phyloP scores from a whole-genome alignment of 2,113 vertebrate species.

The Balaeniceps rex region DNA sequence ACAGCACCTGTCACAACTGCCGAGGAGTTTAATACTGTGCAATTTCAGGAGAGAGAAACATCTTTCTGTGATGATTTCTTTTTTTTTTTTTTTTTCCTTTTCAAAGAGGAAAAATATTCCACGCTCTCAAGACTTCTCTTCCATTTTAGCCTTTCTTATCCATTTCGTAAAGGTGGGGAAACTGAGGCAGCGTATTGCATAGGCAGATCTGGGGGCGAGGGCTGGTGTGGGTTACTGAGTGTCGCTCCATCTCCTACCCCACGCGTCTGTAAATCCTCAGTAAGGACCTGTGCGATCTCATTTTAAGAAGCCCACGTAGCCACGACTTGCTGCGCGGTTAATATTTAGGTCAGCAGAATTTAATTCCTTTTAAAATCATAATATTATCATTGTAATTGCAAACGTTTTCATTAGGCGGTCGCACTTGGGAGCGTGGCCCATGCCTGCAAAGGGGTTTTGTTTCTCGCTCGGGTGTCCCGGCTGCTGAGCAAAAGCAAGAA shows the following conservation, averaged over 20 bases:
- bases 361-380: conserved; percentile 33
- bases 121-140: neutral
- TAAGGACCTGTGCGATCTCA: neutral
- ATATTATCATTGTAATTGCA: conserved; percentile 40
- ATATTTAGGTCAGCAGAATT: conserved; percentile 46
- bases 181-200: neutral
- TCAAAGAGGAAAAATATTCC: neutral
- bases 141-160: neutral
- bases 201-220: neutral
- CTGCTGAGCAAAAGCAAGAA: neutral
- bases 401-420: neutral
- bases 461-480: neutral
- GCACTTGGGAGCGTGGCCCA: neutral
- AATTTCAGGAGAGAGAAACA: conserved; percentile 18
- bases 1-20: conserved; percentile 65
- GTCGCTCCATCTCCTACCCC: neutral
- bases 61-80: neutral
- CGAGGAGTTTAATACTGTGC: conserved; percentile 58
- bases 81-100: neutral
- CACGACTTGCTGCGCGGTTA: neutral
- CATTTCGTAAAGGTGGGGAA: neutral
- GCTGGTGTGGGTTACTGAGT: neutral
- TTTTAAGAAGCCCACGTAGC: neutral
- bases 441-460: neutral
- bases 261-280: neutral